Evolutionary conservation across 2,888 invertebrate species (phyloP), one percentile per base, ranked within the genome.

Genomic region (Morpho helenor): DNA sequence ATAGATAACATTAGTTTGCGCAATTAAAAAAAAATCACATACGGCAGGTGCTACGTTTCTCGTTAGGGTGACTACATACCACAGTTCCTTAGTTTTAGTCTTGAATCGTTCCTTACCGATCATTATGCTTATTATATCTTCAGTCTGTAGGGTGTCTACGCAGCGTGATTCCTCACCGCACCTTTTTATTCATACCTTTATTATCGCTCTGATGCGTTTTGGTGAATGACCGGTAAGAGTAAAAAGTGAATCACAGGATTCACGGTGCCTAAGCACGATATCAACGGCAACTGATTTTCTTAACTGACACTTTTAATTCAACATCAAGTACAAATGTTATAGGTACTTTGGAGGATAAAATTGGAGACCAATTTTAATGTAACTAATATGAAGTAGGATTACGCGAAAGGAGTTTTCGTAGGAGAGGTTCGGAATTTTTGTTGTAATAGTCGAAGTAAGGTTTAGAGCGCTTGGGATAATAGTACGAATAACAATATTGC

Each of bases 201-300:
- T 87, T 79, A 73, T 66, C 79, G 81, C 82, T 80, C 82, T 77
- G 77, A 69, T 83, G 84, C 74, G 65, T 76, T 77, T 85, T 87
- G 80, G 84, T 90, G 88, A 89, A 89, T 88, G 89, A 80, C 84
- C 86, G 84, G 79, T 72, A 80, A 79, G 80, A 86, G 82, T 82
- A 82, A 84, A 85, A 83, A 80, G 77, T 80, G 86, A 86, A 84
- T 86, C 82, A 79, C 87, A 88, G 90, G 90, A 90, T 77, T 83
- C 83, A 90, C 80, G 90, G 84, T 86, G 68, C 65, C 74, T 87
- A 74, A 79, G 63, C 87, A 86, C 77, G 74, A 67, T 68, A 69
- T 74, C 71, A 70, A 68, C 72, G 75, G 65, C 52, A 62, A 76
- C 76, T 76, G 82, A 82, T 82, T 82, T 79, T 76, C 74, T 75